These are phyloP conservation scores for Poecilus cupreus DNA, from an alignment of 2,888 invertebrate species.

Conservation along the genomic window DNA sequence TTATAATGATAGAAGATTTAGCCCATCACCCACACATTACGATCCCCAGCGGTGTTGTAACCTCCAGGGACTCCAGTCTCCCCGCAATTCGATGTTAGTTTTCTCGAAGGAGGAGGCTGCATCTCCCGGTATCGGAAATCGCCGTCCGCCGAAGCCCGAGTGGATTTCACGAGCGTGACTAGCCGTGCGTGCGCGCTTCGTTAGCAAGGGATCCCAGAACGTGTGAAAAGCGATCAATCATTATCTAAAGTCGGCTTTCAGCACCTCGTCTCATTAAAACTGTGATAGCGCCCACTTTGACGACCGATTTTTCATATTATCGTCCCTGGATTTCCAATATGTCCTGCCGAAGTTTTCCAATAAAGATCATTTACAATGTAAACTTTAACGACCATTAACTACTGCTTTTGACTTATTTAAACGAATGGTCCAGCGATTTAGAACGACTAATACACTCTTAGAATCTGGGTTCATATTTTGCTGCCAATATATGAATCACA, in stretches of 20 bases:
- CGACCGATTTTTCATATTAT: slow-evolving; percentile 54
- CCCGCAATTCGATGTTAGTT: too few relatives aligned
- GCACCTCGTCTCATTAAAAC: slow-evolving; percentile 54
- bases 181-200: slow-evolving; percentile 41
- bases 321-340: slow-evolving; percentile 19
- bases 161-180: not conserved
- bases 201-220: slow-evolving; percentile 27
- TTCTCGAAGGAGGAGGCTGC: too few relatives aligned
- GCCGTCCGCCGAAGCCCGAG: too few relatives aligned
- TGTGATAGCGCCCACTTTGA: slow-evolving; percentile 40
- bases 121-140: too few relatives aligned
- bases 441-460: too few relatives aligned
- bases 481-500: too few relatives aligned
- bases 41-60: not conserved
- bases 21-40: not conserved
- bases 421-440: too few relatives aligned
- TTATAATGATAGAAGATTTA: not conserved
- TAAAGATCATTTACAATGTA: slow-evolving; percentile 2
- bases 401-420: too few relatives aligned
- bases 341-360: not conserved
- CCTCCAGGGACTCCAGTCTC: not conserved
- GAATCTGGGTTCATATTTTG: too few relatives aligned
- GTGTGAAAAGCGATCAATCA: slow-evolving; percentile 56
- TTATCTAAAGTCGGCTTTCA: slow-evolving; percentile 56
- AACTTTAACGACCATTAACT: too few relatives aligned